Evolutionary conservation across 2,888 invertebrate genomes (phyloP), one percentile per base, ranked within the genome.

Genomic region (Oxytorus armatus): DNA sequence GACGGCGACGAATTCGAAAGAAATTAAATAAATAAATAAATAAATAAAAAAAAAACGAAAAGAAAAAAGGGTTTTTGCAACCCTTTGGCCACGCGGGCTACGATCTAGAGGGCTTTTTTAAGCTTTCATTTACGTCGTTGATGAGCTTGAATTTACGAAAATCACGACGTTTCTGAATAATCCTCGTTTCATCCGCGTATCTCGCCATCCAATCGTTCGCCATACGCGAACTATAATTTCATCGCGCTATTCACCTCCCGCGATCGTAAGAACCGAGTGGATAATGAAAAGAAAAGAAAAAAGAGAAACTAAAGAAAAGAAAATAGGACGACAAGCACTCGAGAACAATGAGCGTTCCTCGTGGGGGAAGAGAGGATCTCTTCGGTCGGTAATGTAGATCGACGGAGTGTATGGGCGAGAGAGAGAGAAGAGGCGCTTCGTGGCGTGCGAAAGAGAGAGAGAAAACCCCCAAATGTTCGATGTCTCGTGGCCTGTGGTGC

Each of bases 181-280:
- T 70, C 59, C 59, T 74, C 70, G 49, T 55, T 66, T 51, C 25
- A 63, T 55, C 59, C 69, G 42, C 42, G 74, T 78, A 80, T 82
- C 82, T 82, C 74, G 77, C 69, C 72, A 84, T 83, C 81, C 85
- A 83, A 82, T 65, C 77, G 72, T 72, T 70, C 82, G 82, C 85
- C 84, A 85, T 83, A 57, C 81, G 81, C 77, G 14, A 53, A 79
- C 68, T 81, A 77, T 42, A 66, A 72, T 74, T 49, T 61, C 82
- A 79, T 83, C 14, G 39, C 69, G 25, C 11, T 14, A 39, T 21
- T 16, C 8, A 29, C 23, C 44, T n/a, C 11, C 16, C 25, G 14
- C 16, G 11, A 29, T 14, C 10, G 14, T 10, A 14, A 33, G 16
- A 33, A 10, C 29, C 7, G n/a, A 16, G 16, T 57, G 33, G 1